Evolutionary conservation across 2,113 vertebrate species (phyloP).

Genomic region (Cairina moschata): DNA sequence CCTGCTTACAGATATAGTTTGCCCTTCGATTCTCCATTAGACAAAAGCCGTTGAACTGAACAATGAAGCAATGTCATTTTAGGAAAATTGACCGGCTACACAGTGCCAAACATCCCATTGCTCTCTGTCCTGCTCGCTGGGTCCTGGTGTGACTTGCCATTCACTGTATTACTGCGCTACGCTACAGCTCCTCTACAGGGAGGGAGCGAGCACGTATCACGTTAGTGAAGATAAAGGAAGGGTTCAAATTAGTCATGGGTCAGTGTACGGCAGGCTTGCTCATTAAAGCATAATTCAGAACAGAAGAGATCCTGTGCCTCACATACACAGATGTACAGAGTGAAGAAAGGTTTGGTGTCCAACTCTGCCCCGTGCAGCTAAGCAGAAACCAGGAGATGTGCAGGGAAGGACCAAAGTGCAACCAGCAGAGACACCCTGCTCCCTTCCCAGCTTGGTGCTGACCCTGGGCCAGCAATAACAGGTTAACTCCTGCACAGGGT

Average conservation of each 20-base stretch:
- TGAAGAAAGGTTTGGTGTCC: not conserved
- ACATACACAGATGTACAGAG: not conserved
- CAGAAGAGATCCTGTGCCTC: not conserved
- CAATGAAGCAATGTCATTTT: not conserved
- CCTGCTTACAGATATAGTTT: not conserved
- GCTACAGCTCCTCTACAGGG: not conserved
- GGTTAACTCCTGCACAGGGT: rapidly evolving
- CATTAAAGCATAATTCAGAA: not conserved
- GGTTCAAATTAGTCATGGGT: not conserved
- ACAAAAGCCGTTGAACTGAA: not conserved
- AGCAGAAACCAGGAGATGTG: not conserved
- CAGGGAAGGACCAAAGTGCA: not conserved
- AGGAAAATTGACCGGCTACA: not conserved
- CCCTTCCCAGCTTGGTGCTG: not conserved
- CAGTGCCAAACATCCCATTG: not conserved
- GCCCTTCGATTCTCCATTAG: not conserved
- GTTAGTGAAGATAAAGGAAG: not conserved
- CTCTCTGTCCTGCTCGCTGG: not conserved
- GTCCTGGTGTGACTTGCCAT: not conserved
- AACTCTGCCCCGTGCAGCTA: rapidly evolving
- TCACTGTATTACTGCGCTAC: not conserved
- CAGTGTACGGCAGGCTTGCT: not conserved
- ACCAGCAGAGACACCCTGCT: not conserved
- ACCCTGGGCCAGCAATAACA: not conserved
- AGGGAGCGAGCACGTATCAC: rapidly evolving